Base-by-base conservation (phyloP, 2,113 vertebrate genomes). In the Cepphus grylle region DNA sequence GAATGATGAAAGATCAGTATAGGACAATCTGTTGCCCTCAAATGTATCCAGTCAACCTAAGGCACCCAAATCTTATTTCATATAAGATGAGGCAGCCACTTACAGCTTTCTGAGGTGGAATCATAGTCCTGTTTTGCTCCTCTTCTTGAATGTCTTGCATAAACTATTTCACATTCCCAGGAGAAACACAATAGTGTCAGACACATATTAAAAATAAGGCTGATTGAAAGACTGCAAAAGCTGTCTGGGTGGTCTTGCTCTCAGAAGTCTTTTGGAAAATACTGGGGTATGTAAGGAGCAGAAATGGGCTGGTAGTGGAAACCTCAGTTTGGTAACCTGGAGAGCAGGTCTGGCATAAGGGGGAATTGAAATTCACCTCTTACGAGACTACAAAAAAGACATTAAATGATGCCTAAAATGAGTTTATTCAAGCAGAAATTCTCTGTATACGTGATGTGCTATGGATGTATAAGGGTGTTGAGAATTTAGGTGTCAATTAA, bases 361-460 rank as follows among this genome's bases (percentile, higher is more conserved):
- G 17, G 8, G 4, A 81, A 4, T 7, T 45, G 69, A 84, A 81
- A 13, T 71, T 94, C 34, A 9, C 17, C 20, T 71, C 7, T 26
- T 43, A 15, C 0, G 0, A 76, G 26, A n/a, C 62, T 36, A 32
- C 0, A 3, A 53, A 56, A 71, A 40, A 56, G 18, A 80, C 12
- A 18, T 55, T n/a, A 29, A 80, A 11, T 49, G 4, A 43, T 65
- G 11, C n/a, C n/a, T 69, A 80, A 55, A 85, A 43, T 43, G 2
- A 52, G 15, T 61, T 72, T 38, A 15, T 56, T 88, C 15, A 34
- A 90, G n/a, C 26, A 69, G 11, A 59, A 3, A 1, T 66, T 81
- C 32, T 59, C 20, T 4, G 4, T 81, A 26, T 40, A 20, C 0
- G 1, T 47, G 26, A 19, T 11, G 10, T 34, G 8, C 63, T 15